Percentiles rank a stretch among this genome's conserved stretches.
Evolutionary conservation across 2,888 invertebrate species (phyloP).

Genomic region (Pogonocherus hispidulus): DNA sequence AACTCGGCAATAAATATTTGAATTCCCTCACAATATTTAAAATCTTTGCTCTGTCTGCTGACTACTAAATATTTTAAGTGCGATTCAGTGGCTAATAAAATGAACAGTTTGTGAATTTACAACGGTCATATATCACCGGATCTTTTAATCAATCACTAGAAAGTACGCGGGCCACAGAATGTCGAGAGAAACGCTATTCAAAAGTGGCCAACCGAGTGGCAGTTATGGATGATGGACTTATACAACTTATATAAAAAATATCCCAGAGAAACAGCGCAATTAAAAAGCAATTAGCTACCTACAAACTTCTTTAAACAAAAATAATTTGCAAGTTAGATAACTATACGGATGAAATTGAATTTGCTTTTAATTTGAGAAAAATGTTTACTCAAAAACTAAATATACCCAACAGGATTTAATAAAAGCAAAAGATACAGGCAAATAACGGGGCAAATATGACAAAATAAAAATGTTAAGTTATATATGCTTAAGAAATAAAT

Average conservation of each 20-base stretch:
- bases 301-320: slow-evolving; percentile 20
- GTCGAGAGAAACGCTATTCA: slow-evolving; percentile 58
- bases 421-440: too few species aligned
- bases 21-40: slow-evolving; percentile 40
- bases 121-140: slow-evolving; percentile 57
- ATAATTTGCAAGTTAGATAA: slow-evolving; percentile 20
- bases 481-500: too few species aligned
- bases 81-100: slow-evolving; percentile 60
- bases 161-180: slow-evolving; percentile 42
- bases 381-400: neutral
- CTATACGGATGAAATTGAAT: neutral
- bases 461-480: too few species aligned
- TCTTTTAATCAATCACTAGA: slow-evolving; percentile 60
- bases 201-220: slow-evolving; percentile 64
- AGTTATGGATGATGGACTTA: slow-evolving; percentile 59
- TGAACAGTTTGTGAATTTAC: slow-evolving; percentile 59
- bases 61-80: slow-evolving; percentile 48
- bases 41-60: slow-evolving; percentile 31
- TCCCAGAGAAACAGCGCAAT: slow-evolving; percentile 47
- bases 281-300: slow-evolving; percentile 52
- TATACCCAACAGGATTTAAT: too few species aligned
- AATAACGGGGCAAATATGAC: too few species aligned
- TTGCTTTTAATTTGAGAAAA: neutral
- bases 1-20: slow-evolving; percentile 40
- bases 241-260: slow-evolving; percentile 39